Evolutionary conservation across 2,113 vertebrate genomes (phyloP).

Genomic region (Rhinolophus ferrumequinum): DNA sequence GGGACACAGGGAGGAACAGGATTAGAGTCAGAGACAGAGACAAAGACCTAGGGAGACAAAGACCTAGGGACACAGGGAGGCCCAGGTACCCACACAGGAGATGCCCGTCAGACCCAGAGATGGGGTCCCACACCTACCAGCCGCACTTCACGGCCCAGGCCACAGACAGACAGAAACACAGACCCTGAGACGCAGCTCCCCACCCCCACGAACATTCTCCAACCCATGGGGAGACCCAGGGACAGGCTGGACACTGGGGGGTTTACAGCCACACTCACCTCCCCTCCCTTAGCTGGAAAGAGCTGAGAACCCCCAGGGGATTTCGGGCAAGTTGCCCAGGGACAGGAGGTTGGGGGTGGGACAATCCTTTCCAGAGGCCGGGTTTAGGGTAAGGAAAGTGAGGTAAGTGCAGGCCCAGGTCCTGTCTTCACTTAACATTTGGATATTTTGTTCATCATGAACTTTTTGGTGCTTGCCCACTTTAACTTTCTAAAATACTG

Average conservation of each 20-base stretch:
- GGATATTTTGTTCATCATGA: fast-evolving
- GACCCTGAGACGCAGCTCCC: not conserved
- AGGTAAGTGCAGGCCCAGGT: not conserved
- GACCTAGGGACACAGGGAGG: not conserved
- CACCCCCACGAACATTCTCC: not conserved
- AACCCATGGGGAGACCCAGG: fast-evolving
- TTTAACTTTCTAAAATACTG: not conserved
- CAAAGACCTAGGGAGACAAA: not conserved
- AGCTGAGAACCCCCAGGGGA: not conserved
- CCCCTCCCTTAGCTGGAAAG: not conserved
- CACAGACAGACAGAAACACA: not conserved
- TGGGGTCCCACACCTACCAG: not conserved
- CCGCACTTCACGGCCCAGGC: not conserved
- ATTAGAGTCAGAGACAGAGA: too few relatives aligned
- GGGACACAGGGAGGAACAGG: not conserved
- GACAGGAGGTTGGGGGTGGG: not conserved
- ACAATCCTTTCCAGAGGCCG: not conserved
- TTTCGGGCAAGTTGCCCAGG: not conserved
- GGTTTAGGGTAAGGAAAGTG: not conserved
- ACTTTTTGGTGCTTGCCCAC: not conserved
- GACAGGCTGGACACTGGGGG: not conserved
- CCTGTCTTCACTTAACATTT: not conserved
- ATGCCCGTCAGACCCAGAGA: fast-evolving
- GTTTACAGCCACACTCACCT: not conserved
- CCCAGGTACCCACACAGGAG: not conserved